A percentile compares a stretch with the other conserved stretches of the same genome.
These are phyloP conservation scores for Leuciscus waleckii DNA, from an alignment of 2,797 vertebrate genomes.

Conservation along the genomic window DNA sequence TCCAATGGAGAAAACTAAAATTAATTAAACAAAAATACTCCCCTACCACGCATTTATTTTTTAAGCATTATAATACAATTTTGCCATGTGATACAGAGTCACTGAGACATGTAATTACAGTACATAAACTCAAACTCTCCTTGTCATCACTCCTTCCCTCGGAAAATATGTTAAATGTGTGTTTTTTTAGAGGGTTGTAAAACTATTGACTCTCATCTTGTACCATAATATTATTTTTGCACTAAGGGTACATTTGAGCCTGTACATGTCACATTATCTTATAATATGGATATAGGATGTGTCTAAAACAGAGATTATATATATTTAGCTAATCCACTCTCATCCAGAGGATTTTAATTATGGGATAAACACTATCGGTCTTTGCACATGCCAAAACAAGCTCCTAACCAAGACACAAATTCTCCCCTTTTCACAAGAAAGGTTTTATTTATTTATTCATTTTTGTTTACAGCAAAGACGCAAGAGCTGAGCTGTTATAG, in stretches of 20 bases:
- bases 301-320: conserved; percentile 28
- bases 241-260: conserved; percentile 7
- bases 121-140: neutral
- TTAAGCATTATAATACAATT: neutral
- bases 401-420: conserved; percentile 19
- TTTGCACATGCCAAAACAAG: conserved; percentile 44
- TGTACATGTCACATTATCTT: conserved; percentile 41
- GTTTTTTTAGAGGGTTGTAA: neutral
- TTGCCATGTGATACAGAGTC: neutral
- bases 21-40: neutral
- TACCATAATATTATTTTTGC: conserved; percentile 19
- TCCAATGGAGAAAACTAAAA: neutral
- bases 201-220: conserved; percentile 26
- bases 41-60: neutral
- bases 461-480: conserved; percentile 5
- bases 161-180: neutral
- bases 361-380: conserved; percentile 42
- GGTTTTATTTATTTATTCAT: conserved; percentile 26
- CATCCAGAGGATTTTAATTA: conserved; percentile 35
- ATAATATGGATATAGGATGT: neutral
- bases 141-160: neutral
- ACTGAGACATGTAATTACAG: neutral
- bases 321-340: conserved; percentile 38
- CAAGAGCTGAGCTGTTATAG: conserved; percentile 33
- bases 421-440: conserved; percentile 28